Evolutionary conservation across 1,140 invertebrate genomes (phyloP), one percentile per base, ranked within the genome.

Genomic region (Diuraphis noxia): DNA sequence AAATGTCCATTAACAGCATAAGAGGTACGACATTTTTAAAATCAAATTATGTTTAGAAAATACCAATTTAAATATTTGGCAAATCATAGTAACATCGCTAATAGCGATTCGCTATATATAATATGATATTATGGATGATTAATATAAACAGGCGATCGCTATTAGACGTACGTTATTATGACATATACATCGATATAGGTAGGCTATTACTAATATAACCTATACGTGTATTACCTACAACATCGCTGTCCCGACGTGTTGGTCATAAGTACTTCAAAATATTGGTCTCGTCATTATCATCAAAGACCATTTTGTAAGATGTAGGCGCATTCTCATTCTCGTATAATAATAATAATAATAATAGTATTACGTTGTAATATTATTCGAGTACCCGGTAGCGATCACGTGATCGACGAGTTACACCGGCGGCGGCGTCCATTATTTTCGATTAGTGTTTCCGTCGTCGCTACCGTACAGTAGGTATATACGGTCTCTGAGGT

Each of bases 321-420:
- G 30, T 72, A 49, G 46, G 46, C 46, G 23, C 23, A 10, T n/a
- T 17, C 56, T 34, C n/a, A 9, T 13, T 63, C 3, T 63, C 3
- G 13, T 34, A n/a, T 1, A 63, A 63, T n/a, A 63, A 63, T 17
- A n/a, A 63, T 63, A 63, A 63, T 63, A 63, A 25, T 52, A 52
- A 49, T 49, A 49, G 7, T 49, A 49, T n/a, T n/a, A 21, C 0
- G 46, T n/a, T 63, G 56, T n/a, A 72, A 72, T 34, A n/a, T 6
- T 72, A 40, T 82, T 41, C 81, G 10, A 40, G 46, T 88, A 88
- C 86, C 34, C 86, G 86, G 86, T 88, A 88, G 86, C 86, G 23
- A 38, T 38, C 34, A 56, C 86, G 86, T 88, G 86, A 88, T 30
- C n/a, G 40, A n/a, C 40, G 40, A 84, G 82, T 41, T 43, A 72